These are phyloP conservation scores for Remorina albescens DNA, from an alignment of 2,797 vertebrate genomes.

Conservation along the genomic window DNA sequence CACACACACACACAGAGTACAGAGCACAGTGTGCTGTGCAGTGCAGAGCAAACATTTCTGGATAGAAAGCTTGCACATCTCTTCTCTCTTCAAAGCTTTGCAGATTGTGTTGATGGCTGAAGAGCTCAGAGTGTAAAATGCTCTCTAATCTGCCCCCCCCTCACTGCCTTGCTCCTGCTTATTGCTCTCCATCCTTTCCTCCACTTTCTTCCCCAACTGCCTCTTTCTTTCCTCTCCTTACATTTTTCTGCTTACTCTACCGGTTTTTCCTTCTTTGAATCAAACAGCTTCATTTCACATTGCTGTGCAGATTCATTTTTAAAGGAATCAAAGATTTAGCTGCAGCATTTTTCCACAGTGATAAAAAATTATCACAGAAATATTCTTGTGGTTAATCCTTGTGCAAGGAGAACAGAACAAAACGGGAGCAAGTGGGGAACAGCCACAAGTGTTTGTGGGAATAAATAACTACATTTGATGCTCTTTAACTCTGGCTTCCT, in stretches of 20 bases:
- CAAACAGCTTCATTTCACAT: conserved; percentile 30
- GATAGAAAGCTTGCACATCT: conserved; percentile 71
- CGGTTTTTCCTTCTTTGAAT: conserved; percentile 27
- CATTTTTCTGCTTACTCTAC: conserved; percentile 31
- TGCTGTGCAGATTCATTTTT: conserved; percentile 22
- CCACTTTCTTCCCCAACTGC: background rate
- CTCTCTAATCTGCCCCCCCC: conserved; percentile 73
- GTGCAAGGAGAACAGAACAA: conserved; percentile 1
- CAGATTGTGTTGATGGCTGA: conserved; percentile 78
- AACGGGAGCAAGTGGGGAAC: background rate
- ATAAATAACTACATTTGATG: background rate
- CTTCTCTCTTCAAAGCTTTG: conserved; percentile 70
- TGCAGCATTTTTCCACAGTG: conserved; percentile 1
- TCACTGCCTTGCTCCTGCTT: conserved; percentile 39
- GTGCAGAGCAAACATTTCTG: conserved; percentile 72
- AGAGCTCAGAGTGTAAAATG: conserved; percentile 71
- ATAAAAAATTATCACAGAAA: background rate
- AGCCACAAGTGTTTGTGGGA: background rate
- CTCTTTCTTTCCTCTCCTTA: conserved; percentile 17
- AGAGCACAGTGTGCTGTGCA: conserved; percentile 20
- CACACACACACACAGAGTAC: conserved; percentile 24
- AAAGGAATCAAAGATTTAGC: conserved; percentile 1
- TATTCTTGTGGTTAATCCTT: background rate
- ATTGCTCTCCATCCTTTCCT: conserved; percentile 31
- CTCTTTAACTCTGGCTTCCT: background rate